Percentiles rank a stretch among this genome's conserved stretches.
These are phyloP conservation scores for Drosophila trapezifrons DNA, from an alignment of 1,140 invertebrate species.

Conservation along the genomic window DNA sequence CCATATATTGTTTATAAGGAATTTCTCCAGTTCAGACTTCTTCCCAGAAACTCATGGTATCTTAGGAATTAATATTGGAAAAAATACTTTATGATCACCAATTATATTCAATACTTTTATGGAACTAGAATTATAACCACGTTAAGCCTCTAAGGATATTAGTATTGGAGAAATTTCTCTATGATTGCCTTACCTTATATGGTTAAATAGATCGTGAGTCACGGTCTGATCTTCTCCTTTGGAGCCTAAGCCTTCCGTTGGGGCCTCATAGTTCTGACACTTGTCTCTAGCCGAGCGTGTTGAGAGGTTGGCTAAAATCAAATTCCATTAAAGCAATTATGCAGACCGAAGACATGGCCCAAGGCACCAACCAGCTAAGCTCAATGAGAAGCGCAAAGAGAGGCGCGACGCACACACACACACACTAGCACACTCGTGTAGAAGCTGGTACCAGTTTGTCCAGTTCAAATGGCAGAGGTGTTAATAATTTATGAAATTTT, in stretches of 20 bases:
- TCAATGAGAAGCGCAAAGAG: slow-evolving; percentile 61
- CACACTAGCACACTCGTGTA: background rate
- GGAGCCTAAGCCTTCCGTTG: slow-evolving; percentile 17
- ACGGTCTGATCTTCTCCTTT: slow-evolving; percentile 2
- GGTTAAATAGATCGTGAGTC: slow-evolving; percentile 26
- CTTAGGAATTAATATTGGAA: background rate
- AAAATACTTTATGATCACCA: background rate
- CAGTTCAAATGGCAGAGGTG: slow-evolving; percentile 83
- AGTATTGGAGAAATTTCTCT: background rate
- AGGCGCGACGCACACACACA: slow-evolving; percentile 20
- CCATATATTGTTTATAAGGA: too few relatives aligned
- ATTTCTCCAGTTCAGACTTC: too few relatives aligned
- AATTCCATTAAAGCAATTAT: slow-evolving; percentile 83
- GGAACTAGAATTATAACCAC: background rate
- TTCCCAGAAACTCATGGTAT: background rate
- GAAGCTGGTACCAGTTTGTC: slow-evolving; percentile 70
- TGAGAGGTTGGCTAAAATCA: slow-evolving; percentile 66
- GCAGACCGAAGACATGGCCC: slow-evolving; percentile 41
- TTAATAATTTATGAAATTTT: slow-evolving; percentile 81
- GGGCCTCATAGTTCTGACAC: slow-evolving; percentile 20
- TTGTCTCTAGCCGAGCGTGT: slow-evolving; percentile 39
- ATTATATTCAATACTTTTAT: slow-evolving; percentile 8
- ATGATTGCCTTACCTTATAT: slow-evolving; percentile 6
- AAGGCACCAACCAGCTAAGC: slow-evolving; percentile 31
- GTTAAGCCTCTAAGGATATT: slow-evolving; percentile 2